Evolutionary conservation across 2,113 vertebrate genomes (phyloP).

Genomic region (Prietella phreatophila): DNA sequence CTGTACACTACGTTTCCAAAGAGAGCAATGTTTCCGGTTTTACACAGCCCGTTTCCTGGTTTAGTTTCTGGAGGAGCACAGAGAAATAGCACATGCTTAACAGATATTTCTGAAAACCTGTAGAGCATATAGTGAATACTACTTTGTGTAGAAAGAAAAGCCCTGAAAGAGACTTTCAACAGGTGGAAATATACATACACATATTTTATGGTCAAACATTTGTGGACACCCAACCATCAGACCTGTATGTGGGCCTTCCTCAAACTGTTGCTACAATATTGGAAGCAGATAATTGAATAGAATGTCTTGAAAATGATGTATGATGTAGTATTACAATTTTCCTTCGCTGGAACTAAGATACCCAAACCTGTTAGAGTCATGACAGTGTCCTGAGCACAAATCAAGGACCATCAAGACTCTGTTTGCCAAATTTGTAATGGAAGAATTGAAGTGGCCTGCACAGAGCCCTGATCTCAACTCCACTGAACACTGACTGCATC

Average conservation of each 20-base stretch:
- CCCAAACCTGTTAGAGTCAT: background rate
- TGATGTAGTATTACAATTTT: background rate
- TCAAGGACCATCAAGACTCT: background rate
- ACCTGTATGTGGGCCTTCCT: background rate
- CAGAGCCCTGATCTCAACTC: background rate
- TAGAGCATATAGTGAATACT: background rate
- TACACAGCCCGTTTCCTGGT: slow-evolving; percentile 71
- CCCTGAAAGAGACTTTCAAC: background rate
- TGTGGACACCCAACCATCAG: background rate
- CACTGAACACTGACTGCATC: background rate
- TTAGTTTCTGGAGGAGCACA: slow-evolving; percentile 63
- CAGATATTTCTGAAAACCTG: background rate
- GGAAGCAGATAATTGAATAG: background rate
- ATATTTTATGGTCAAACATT: background rate
- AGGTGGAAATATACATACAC: background rate
- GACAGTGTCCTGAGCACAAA: background rate
- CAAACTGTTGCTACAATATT: background rate
- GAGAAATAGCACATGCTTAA: background rate
- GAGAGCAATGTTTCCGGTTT: slow-evolving; percentile 71
- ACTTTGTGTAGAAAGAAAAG: too few relatives aligned
- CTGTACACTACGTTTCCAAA: slow-evolving; percentile 74
- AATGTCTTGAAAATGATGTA: background rate
- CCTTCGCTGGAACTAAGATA: background rate
- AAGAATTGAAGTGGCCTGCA: background rate
- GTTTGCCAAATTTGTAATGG: background rate